Evolutionary conservation across 1,140 invertebrate species (phyloP), one percentile per base, ranked within the genome.

Genomic region (Scylla paramamosain): DNA sequence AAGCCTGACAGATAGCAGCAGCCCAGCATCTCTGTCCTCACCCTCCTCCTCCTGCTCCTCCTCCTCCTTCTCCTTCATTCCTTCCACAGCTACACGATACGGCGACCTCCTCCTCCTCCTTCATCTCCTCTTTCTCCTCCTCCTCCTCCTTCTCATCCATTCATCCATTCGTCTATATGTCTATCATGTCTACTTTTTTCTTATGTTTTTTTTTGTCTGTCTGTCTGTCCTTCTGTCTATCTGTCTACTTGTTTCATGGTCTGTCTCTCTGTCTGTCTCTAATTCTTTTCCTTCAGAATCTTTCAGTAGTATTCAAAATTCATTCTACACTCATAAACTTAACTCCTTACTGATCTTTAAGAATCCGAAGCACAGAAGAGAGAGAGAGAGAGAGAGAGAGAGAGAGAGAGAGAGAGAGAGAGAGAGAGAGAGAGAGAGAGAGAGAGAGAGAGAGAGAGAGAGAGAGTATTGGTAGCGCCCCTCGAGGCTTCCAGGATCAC

Each of bases 401-500:
- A 86, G 83, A 86, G 28, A 86, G 83, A 86, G 28, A 86, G 52
- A 59, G 52, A 59, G 52, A 87, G 84, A 87, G 84, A 87, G 84
- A 87, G 84, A 87, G 84, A 87, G 84, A 87, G 52, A 59, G 52
- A 59, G 87, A 88, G 87, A 88, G 87, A 88, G 87, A 88, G 87
- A 88, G 87, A 88, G 87, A 32, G 87, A 45, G 31, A 39, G 46
- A 45, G 46, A 88, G 87, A 48, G 87, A 48, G 87, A 45, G 32
- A 39, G 87, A 39, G 32, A 39, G 46, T 25, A 48, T 88, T 20
- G 14, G 10, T 4, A 14, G 20, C 87, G n/a, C 46, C 25, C 20
- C 31, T 28, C 87, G 6, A 32, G 20, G 31, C 31, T 8, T 12
- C 87, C 31, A 0, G 31, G 87, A 77, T 77, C 67, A 77, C n/a